phyloP scores from a whole-genome alignment of 2,888 invertebrate genomes.

The Tetheella fluctuosa region DNA sequence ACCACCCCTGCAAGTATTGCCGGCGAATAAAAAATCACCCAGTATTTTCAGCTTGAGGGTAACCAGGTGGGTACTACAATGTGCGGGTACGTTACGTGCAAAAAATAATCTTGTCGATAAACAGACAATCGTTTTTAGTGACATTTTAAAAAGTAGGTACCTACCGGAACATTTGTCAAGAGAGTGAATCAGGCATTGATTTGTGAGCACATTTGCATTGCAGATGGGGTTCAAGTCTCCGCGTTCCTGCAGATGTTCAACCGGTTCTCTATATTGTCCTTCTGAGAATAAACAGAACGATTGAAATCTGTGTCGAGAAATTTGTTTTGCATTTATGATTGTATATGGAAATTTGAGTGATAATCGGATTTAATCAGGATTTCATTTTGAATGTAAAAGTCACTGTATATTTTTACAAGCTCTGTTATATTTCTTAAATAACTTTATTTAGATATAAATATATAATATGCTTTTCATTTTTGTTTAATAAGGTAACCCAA shows the following conservation, averaged over 20 bases:
- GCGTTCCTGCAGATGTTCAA: conserved; percentile 41
- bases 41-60: no score
- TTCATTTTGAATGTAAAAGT: not conserved
- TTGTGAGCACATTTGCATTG: conserved; percentile 56
- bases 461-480: no score
- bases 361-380: not conserved
- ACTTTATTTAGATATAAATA: no score
- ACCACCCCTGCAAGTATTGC: no score
- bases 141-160: conserved; percentile 21
- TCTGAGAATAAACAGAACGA: not conserved
- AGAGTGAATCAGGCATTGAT: conserved; percentile 41
- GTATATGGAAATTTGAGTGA: not conserved
- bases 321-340: conserved; percentile 9
- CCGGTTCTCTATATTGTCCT: conserved; percentile 37
- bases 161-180: conserved; percentile 31
- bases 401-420: not conserved
- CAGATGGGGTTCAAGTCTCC: conserved; percentile 42
- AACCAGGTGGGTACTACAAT: no score
- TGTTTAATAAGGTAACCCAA: no score
- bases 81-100: no score
- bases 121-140: conserved; percentile 3
- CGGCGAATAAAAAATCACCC: no score
- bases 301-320: not conserved
- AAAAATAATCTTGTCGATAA: not conserved
- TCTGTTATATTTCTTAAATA: no score